These are phyloP conservation scores for Climacteris rufus DNA, from an alignment of 2,113 vertebrate genomes.

Conservation along the genomic window DNA sequence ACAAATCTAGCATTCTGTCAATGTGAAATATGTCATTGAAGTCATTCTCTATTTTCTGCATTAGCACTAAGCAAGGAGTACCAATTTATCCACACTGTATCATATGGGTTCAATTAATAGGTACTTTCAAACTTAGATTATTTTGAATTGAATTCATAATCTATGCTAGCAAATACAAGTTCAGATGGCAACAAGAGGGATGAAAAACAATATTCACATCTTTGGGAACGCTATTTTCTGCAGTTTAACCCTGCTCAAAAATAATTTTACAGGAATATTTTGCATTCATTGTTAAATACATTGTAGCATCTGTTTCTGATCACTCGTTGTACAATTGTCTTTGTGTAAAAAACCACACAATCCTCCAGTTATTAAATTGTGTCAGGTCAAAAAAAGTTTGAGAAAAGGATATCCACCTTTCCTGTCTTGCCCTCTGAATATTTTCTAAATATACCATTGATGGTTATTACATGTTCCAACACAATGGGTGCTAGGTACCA, in stretches of 20 bases:
- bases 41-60: neutral
- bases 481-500: neutral
- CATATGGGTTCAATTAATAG: neutral
- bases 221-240: neutral
- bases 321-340: neutral
- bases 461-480: neutral
- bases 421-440: neutral
- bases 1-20: neutral
- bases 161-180: neutral
- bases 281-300: neutral
- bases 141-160: neutral
- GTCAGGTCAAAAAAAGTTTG: conserved; percentile 8
- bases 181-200: neutral
- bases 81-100: neutral
- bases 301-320: neutral
- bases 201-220: neutral
- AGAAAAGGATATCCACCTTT: conserved; percentile 50
- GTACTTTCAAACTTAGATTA: neutral
- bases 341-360: conserved; percentile 11
- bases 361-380: neutral
- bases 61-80: neutral
- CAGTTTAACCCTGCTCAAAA: neutral
- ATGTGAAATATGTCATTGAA: neutral
- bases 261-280: neutral
- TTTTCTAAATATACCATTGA: conserved; percentile 21